Evolutionary conservation across 2,113 vertebrate species (phyloP).

Genomic region (Synodontis membranacea): DNA sequence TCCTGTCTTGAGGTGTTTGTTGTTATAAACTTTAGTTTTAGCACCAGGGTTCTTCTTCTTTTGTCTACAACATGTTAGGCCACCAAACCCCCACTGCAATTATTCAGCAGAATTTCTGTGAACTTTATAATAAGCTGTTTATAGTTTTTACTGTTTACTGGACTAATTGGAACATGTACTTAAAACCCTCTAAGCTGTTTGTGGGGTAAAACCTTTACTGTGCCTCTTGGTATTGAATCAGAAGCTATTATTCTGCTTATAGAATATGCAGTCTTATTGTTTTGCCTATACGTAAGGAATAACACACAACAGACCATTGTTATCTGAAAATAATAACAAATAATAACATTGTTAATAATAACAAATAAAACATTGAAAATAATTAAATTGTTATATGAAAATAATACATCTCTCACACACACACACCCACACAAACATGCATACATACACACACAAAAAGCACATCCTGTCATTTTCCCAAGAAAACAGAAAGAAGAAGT

Average conservation of each 20-base stretch:
- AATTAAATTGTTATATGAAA: not conserved
- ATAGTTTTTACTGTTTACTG: not conserved
- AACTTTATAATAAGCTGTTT: not conserved
- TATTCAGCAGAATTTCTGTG: not conserved
- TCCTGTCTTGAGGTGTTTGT: conserved; percentile 60
- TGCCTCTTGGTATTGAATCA: not conserved
- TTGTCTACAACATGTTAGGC: not conserved
- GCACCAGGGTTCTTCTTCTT: conserved; percentile 49
- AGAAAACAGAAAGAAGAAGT: not conserved
- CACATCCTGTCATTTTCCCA: not conserved
- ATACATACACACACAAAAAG: not conserved
- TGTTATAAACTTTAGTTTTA: conserved; percentile 59
- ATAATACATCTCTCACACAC: not conserved
- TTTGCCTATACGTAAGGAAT: not conserved
- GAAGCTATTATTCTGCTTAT: not conserved
- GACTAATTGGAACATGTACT: not conserved
- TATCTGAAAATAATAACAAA: not conserved
- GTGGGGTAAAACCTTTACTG: not conserved
- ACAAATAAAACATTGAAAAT: too few species aligned
- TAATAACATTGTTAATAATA: too few species aligned
- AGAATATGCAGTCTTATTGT: not conserved
- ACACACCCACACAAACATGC: not conserved
- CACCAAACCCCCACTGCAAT: not conserved
- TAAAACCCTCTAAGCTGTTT: not conserved
- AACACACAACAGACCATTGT: not conserved